A percentile compares a stretch with the other conserved stretches of the same genome.
phyloP scores from a whole-genome alignment of 2,888 invertebrate species.

The Ditylenchus weischeri region DNA sequence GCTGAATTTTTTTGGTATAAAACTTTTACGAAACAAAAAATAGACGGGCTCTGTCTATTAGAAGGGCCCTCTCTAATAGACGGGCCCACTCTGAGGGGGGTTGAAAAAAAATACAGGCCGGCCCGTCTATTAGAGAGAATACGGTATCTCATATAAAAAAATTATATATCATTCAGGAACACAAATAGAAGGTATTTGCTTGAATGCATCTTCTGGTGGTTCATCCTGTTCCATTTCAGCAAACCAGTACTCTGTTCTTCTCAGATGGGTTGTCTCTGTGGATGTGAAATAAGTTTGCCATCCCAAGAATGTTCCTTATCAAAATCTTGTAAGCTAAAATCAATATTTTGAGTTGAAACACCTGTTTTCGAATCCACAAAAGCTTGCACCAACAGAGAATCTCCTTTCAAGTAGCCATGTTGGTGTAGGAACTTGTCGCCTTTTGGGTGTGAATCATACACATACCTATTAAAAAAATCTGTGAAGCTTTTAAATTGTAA shows the following conservation, averaged over 20 bases:
- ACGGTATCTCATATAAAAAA: too few relatives aligned
- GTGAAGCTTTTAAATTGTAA: too few relatives aligned
- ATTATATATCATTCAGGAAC: background rate
- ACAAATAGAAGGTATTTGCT: constrained; percentile 10
- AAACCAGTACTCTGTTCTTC: constrained; percentile 9
- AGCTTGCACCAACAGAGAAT: background rate
- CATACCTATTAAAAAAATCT: background rate
- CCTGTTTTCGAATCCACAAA: background rate
- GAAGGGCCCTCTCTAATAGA: too few relatives aligned
- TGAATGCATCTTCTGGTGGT: constrained; percentile 6
- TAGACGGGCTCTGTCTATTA: too few relatives aligned
- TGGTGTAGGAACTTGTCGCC: constrained; percentile 8
- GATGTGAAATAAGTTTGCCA: constrained; percentile 9
- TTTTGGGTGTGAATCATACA: constrained; percentile 2
- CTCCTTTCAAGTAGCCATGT: constrained; percentile 5
- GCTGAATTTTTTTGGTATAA: too few relatives aligned
- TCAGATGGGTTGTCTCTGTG: background rate
- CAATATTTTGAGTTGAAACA: background rate
- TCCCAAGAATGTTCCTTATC: background rate
- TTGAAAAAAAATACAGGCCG: too few relatives aligned
- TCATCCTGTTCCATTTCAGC: background rate
- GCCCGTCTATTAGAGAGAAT: too few relatives aligned
- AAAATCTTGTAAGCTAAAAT: background rate
- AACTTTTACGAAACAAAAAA: too few relatives aligned
- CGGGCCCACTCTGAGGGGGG: too few relatives aligned